These are phyloP conservation scores for Microctonus brassicae DNA, from an alignment of 2,888 invertebrate species.

Conservation along the genomic window DNA sequence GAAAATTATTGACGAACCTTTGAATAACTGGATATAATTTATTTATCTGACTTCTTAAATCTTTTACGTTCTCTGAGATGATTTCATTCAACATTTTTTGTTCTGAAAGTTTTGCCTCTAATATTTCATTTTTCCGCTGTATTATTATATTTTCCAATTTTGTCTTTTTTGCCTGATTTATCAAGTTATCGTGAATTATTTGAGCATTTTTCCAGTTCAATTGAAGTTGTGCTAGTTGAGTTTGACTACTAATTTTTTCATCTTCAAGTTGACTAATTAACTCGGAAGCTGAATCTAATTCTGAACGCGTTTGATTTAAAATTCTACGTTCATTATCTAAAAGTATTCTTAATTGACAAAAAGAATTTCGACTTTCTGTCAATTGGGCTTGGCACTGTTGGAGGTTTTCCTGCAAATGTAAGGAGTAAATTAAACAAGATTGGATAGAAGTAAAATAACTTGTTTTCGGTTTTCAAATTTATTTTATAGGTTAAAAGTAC, in stretches of 20 bases:
- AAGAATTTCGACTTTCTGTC: slow-evolving; percentile 45
- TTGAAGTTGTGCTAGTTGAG: slow-evolving; percentile 51
- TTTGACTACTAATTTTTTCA: slow-evolving; percentile 52
- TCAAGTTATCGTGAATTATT: slow-evolving; percentile 54
- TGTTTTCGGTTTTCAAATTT: background rate
- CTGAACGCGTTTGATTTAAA: slow-evolving; percentile 51
- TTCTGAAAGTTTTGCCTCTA: slow-evolving; percentile 45
- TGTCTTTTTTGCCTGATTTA: slow-evolving; percentile 48
- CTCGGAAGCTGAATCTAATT: slow-evolving; percentile 50
- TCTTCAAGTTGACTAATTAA: slow-evolving; percentile 53
- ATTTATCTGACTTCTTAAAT: slow-evolving; percentile 46
- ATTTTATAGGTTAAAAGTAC: slow-evolving; percentile 43
- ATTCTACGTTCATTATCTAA: slow-evolving; percentile 56
- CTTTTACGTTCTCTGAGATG: slow-evolving; percentile 48
- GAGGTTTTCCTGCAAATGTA: slow-evolving; percentile 52
- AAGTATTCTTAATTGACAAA: slow-evolving; percentile 48
- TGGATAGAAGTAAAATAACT: too few relatives aligned
- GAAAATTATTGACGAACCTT: slow-evolving; percentile 40
- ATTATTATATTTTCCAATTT: slow-evolving; percentile 54
- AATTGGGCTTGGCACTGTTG: slow-evolving; percentile 53
- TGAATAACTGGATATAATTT: slow-evolving; percentile 40
- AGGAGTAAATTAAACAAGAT: too few relatives aligned
- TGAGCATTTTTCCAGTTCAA: slow-evolving; percentile 52
- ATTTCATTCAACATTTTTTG: slow-evolving; percentile 44
- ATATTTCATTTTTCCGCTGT: slow-evolving; percentile 48